Evolutionary conservation across 2,888 invertebrate species (phyloP).

Genomic region (Pherbina coryleti): DNA sequence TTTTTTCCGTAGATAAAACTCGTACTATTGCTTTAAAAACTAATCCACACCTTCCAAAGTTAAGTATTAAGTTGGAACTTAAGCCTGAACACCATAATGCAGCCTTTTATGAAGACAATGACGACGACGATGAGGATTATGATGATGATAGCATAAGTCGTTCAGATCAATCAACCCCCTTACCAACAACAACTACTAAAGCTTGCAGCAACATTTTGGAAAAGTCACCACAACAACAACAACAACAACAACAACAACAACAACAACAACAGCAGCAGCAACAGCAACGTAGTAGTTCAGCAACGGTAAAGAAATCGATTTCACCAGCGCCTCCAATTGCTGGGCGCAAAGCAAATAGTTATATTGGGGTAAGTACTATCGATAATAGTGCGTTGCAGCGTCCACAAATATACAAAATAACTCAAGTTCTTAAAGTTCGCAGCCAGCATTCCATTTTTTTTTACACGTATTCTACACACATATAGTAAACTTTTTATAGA

Average conservation of each 20-base stretch:
- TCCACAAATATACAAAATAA: not conserved
- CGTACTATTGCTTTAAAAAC: conserved; percentile 65
- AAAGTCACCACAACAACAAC: conserved; percentile 20
- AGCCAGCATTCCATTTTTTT: too few relatives aligned
- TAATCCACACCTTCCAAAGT: conserved; percentile 63
- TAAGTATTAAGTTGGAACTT: conserved; percentile 67
- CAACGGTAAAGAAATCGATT: conserved; percentile 65
- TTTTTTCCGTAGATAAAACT: conserved; percentile 54
- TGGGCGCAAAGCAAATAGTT: conserved; percentile 75
- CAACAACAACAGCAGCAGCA: conserved; percentile 41
- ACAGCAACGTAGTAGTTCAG: conserved; percentile 33
- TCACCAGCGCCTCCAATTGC: conserved; percentile 71
- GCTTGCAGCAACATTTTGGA: conserved; percentile 13
- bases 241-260: too few relatives aligned
- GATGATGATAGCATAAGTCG: conserved; percentile 61
- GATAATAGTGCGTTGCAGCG: conserved; percentile 46
- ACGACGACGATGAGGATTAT: conserved; percentile 59
- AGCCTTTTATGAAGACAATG: conserved; percentile 62
- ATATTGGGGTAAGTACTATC: conserved; percentile 73
- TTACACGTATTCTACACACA: too few relatives aligned
- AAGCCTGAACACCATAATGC: conserved; percentile 67
- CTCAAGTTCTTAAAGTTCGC: too few relatives aligned
- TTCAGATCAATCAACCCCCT: conserved; percentile 58
- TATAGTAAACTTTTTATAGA: too few relatives aligned
- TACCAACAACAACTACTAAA: conserved; percentile 31